Evolutionary conservation across 2,888 invertebrate genomes (phyloP).

Genomic region (Callosobruchus maculatus): DNA sequence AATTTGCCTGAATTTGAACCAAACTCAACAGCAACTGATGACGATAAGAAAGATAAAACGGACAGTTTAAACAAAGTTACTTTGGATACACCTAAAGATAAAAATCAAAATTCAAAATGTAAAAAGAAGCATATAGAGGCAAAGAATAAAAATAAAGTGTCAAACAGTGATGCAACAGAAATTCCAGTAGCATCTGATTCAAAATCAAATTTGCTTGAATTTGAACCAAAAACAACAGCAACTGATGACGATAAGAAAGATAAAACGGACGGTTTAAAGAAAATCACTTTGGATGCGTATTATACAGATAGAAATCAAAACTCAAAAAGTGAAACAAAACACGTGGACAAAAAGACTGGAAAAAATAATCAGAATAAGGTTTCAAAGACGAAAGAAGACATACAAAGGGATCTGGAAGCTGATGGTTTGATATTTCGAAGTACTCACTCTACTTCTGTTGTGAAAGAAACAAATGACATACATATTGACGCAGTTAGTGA

Average conservation of each 20-base stretch:
- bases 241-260: background rate
- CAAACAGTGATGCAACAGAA: too few relatives aligned
- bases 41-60: background rate
- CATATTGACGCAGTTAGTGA: background rate
- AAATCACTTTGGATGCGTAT: background rate
- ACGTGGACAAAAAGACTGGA: too few relatives aligned
- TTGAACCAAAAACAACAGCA: too few relatives aligned
- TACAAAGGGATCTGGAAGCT: background rate
- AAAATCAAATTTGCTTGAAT: too few relatives aligned
- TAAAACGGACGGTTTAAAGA: background rate
- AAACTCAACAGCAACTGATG: background rate
- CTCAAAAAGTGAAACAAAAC: too few relatives aligned
- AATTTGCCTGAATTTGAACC: too few relatives aligned
- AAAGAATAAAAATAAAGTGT: too few relatives aligned
- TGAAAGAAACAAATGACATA: background rate
- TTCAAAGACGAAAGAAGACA: background rate
- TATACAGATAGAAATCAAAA: too few relatives aligned
- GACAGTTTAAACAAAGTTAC: background rate
- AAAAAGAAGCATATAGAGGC: too few relatives aligned
- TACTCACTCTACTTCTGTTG: background rate
- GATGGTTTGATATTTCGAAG: background rate
- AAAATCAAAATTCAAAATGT: background rate
- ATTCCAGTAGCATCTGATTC: too few relatives aligned
- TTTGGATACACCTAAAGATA: background rate
- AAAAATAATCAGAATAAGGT: too few relatives aligned